Percentiles rank a stretch among this genome's conserved stretches.
Evolutionary conservation across 2,888 invertebrate genomes (phyloP).

Genomic region (Metacarcinus magister): DNA sequence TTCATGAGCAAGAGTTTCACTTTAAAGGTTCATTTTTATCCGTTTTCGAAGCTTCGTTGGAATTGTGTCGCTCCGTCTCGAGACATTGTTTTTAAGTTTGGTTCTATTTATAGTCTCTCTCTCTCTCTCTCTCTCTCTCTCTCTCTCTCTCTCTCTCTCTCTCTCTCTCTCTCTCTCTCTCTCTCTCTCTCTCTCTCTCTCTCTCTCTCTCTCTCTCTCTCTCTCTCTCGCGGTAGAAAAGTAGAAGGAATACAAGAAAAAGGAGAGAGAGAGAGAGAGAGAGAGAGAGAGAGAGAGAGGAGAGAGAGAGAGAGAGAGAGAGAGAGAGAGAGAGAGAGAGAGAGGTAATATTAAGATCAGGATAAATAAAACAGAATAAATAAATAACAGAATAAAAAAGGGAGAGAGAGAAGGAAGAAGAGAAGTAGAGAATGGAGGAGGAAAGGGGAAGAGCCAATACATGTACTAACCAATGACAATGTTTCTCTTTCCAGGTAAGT

Average conservation of each 20-base stretch:
- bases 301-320: no score
- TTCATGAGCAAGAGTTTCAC: neutral
- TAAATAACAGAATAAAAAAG: no score
- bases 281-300: no score
- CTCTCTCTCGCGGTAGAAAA: neutral
- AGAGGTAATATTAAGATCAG: no score
- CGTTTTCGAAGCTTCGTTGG: neutral
- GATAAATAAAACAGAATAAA: no score
- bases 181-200: neutral
- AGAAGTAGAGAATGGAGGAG: no score
- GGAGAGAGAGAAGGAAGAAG: no score
- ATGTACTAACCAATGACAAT: no score
- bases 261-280: no score
- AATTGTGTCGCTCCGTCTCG: neutral
- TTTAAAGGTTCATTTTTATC: neutral
- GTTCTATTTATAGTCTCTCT: neutral
- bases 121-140: conserved; percentile 5
- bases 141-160: neutral
- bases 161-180: conserved; percentile 26
- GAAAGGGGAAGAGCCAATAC: no score
- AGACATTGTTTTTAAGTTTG: neutral
- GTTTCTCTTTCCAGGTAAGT: conserved; percentile 28
- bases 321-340: no score
- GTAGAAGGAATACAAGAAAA: neutral
- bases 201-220: no score